Evolutionary conservation across 2,797 vertebrate species (phyloP), one percentile per base, ranked within the genome.

Genomic region (Cynodonichthys magdalenae): DNA sequence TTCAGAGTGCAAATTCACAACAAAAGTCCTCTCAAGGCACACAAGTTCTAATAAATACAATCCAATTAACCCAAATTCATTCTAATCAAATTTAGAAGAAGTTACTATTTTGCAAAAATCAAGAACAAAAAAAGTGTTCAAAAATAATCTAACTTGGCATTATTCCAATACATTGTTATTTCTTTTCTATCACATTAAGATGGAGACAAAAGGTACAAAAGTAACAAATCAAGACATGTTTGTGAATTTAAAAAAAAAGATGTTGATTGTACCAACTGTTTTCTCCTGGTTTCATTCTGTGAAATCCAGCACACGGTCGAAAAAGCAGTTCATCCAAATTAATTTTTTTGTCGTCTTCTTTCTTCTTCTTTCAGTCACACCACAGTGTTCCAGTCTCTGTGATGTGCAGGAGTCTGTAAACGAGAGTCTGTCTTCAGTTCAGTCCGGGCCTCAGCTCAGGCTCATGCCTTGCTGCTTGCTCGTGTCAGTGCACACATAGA

Each of bases 401-500:
- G 68, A 58, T 3, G 42, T 28, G 52, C 36, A 14, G 46, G n/a
- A 59, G 63, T 66, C 24, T 31, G 54, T 79, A 66, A 84, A 78
- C 69, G 53, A 50, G 47, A 69, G 51, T 80, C 18, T 10, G 58
- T 68, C 19, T 63, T 56, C 63, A 36, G 56, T n/a, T 29, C 56
- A 39, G 75, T 11, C 53, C 58, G 4, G 53, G 58, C 74, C 88
- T 97, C 94, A 97, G 92, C 95, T 97, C 75, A 94, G 93, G 48
- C 94, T 95, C 81, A 94, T 87, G 1, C 94, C 94, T 85, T 96
- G 97, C 75, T 94, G 95, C 93, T 99, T 99, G 91, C 94, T 94
- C 67, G 94, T 95, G 84, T 99, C 97, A 0, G 97, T 96, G 63
- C 96, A 97, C 74, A 99, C 94, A 75, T 98, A 99, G 86, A 96